A percentile compares a stretch with the other conserved stretches of the same genome.
Conservation (phyloP, 2,888 invertebrate species). For the Caenorhabditis panamensis region DNA sequence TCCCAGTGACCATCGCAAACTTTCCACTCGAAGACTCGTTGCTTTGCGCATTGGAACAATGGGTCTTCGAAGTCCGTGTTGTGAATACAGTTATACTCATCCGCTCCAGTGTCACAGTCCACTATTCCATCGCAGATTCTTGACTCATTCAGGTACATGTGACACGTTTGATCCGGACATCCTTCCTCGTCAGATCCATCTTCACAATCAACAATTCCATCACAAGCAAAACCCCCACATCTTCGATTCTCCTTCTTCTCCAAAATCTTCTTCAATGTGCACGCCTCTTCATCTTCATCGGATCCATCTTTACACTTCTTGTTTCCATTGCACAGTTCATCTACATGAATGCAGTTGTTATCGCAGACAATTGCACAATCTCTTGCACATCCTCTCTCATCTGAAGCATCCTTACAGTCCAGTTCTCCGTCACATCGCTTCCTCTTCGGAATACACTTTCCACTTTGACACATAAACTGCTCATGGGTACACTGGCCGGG, state of each 20-base stretch:
- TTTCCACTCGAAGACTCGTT: slow-evolving; percentile 62
- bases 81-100: slow-evolving; percentile 52
- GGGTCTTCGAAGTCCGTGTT: slow-evolving; percentile 16
- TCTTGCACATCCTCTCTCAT: slow-evolving; percentile 84
- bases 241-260: slow-evolving; percentile 6
- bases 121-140: slow-evolving; percentile 63
- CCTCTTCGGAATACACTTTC: slow-evolving; percentile 86
- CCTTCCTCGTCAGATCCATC: slow-evolving; percentile 68
- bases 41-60: slow-evolving; percentile 29
- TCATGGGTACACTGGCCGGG: slow-evolving; percentile 46
- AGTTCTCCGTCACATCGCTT: slow-evolving; percentile 84
- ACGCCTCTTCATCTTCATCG: slow-evolving; percentile 87
- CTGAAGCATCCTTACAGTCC: slow-evolving; percentile 85
- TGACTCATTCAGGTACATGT: slow-evolving; percentile 34
- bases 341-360: slow-evolving; percentile 86
- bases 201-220: slow-evolving; percentile 68
- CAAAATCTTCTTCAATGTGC: slow-evolving; percentile 22
- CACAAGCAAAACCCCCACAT: slow-evolving; percentile 59
- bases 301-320: slow-evolving; percentile 88
- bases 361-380: slow-evolving; percentile 84
- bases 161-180: slow-evolving; percentile 40
- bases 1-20: slow-evolving; percentile 85
- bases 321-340: slow-evolving; percentile 87
- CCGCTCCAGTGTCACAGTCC: slow-evolving; percentile 64
- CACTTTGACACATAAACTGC: slow-evolving; percentile 81